Percentiles rank a stretch among this genome's conserved stretches.
Evolutionary conservation across 2,113 vertebrate species (phyloP).

Genomic region (Lophotis ruficrista): DNA sequence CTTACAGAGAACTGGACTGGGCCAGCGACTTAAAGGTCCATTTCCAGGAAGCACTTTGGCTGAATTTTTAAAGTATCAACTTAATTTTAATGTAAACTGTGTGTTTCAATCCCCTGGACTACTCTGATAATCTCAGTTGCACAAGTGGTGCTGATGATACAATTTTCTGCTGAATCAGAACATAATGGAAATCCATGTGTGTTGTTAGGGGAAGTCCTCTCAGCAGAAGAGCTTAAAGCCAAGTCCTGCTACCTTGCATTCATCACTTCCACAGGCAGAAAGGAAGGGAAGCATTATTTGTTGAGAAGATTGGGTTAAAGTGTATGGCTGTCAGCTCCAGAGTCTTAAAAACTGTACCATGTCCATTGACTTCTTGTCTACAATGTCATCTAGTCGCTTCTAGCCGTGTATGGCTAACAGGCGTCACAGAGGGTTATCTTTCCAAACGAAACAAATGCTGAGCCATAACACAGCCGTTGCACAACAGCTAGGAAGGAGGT

Average conservation of each 20-base stretch:
- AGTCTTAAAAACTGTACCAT: background rate
- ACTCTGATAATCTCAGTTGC: slow-evolving; percentile 8
- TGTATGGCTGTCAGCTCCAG: background rate
- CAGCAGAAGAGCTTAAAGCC: background rate
- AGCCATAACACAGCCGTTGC: background rate
- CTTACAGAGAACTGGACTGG: background rate
- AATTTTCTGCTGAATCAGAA: slow-evolving; percentile 47
- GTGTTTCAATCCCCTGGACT: slow-evolving; percentile 8
- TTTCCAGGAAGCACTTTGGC: background rate
- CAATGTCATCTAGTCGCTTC: background rate
- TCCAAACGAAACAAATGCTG: background rate
- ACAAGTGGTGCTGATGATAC: slow-evolving; percentile 6
- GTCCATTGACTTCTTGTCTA: background rate
- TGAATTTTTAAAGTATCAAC: background rate
- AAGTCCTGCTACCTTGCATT: background rate
- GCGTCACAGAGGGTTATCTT: background rate
- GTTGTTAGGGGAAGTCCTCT: slow-evolving; percentile 9
- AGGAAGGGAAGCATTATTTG: background rate
- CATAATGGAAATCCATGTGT: slow-evolving; percentile 22
- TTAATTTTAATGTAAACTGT: slow-evolving; percentile 17
- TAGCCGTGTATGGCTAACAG: background rate
- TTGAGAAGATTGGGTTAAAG: background rate
- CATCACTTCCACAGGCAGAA: background rate
- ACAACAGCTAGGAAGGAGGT: background rate
- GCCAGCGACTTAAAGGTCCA: background rate